Percentiles rank a stretch among this genome's conserved stretches.
phyloP scores from a whole-genome alignment of 2,797 vertebrate genomes.

The Mus minutoides region DNA sequence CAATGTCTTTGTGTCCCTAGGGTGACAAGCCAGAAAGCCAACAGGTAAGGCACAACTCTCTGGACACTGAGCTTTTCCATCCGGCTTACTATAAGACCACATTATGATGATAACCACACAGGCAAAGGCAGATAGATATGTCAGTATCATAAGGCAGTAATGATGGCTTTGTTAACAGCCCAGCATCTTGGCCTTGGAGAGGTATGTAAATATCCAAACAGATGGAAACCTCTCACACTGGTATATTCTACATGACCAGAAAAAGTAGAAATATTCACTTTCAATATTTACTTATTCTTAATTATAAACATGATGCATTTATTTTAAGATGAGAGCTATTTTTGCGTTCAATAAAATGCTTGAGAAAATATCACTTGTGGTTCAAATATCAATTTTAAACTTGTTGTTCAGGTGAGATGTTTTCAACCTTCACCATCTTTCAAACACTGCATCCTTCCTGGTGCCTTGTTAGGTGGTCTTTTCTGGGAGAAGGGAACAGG shows the following conservation, averaged over 20 bases:
- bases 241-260: background rate
- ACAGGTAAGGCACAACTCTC: background rate
- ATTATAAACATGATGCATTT: background rate
- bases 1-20: conserved; percentile 75
- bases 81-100: background rate
- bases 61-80: background rate
- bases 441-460: background rate
- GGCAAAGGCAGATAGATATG: background rate
- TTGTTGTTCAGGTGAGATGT: background rate
- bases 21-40: background rate
- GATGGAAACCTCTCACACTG: background rate
- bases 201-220: background rate
- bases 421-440: background rate
- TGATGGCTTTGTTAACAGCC: background rate
- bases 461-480: background rate
- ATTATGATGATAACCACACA: background rate
- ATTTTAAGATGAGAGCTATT: background rate
- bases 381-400: conserved; percentile 30
- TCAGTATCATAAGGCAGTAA: background rate
- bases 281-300: background rate
- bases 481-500: background rate
- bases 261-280: conserved; percentile 14
- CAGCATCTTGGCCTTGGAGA: background rate
- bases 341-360: background rate
- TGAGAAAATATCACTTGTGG: background rate